Evolutionary conservation across 2,797 vertebrate genomes (phyloP).

Genomic region (Amazona finschi): DNA sequence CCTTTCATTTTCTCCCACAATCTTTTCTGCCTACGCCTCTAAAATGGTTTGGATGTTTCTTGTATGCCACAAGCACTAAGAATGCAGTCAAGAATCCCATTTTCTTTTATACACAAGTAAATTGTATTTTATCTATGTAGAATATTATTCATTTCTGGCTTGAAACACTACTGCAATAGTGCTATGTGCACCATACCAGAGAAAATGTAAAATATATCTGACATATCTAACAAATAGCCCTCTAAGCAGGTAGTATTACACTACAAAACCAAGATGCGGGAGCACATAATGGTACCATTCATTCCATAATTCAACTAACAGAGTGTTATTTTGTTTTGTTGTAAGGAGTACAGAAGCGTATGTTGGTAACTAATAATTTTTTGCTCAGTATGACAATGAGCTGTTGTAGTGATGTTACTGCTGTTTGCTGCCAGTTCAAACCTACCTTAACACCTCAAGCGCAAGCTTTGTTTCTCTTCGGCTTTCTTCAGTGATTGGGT

Average conservation of each 20-base stretch:
- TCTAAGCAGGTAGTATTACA: neutral
- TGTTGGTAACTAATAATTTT: neutral
- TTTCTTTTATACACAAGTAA: neutral
- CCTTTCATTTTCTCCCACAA: neutral
- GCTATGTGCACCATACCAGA: neutral
- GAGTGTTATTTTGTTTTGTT: neutral
- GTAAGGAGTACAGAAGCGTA: neutral
- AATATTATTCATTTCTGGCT: neutral
- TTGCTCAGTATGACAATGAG: neutral
- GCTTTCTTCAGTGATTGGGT: constrained; percentile 86
- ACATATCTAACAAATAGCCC: neutral
- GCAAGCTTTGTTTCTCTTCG: constrained; percentile 80
- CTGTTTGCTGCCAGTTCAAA: neutral
- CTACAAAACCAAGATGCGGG: neutral
- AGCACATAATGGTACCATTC: neutral
- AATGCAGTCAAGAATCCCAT: neutral
- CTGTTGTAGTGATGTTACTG: neutral
- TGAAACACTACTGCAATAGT: neutral
- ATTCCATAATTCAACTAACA: neutral
- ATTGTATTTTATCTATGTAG: neutral
- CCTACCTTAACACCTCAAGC: constrained; percentile 86
- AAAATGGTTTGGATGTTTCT: constrained; percentile 18
- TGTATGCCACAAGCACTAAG: neutral
- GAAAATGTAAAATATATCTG: neutral
- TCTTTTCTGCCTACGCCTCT: neutral